Evolutionary conservation across 2,888 invertebrate genomes (phyloP).

Genomic region (Eilema sororculum): DNA sequence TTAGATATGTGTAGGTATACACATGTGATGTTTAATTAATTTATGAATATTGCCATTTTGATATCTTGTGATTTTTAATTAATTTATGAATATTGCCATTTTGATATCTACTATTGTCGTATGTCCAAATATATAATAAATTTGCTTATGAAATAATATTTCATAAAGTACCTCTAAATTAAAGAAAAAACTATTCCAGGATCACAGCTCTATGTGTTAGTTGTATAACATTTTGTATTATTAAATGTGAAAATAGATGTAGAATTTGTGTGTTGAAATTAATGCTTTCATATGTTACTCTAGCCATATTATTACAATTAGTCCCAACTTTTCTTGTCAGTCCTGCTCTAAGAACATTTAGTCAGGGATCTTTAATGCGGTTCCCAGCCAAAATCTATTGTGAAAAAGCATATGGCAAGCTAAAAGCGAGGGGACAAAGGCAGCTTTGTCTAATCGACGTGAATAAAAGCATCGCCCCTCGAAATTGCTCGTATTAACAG

Average conservation of each 20-base stretch:
- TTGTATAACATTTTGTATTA: conserved; percentile 29
- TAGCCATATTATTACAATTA: conserved; percentile 28
- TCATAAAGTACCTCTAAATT: background rate
- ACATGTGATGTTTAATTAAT: background rate
- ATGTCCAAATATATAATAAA: background rate
- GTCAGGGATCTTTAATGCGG: conserved; percentile 15
- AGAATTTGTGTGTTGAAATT: conserved; percentile 38
- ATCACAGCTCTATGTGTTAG: background rate
- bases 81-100: conserved; percentile 4
- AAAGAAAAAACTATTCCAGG: background rate
- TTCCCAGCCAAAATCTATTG: conserved; percentile 16
- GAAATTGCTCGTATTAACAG: background rate
- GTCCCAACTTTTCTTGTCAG: conserved; percentile 31
- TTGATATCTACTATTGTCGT: conserved; percentile 10
- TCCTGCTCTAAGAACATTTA: conserved; percentile 30
- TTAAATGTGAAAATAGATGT: conserved; percentile 37
- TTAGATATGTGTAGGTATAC: background rate
- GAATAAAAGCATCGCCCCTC: conserved; percentile 7
- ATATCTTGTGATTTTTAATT: background rate
- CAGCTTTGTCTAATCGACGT: background rate
- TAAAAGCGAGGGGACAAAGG: background rate
- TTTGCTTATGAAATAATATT: background rate
- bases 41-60: conserved; percentile 7
- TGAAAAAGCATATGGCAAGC: background rate
- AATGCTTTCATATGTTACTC: conserved; percentile 25